Percentiles rank a stretch among this genome's conserved stretches.
Evolutionary conservation across 2,797 vertebrate species (phyloP).

Genomic region (Sebastes steindachneri): DNA sequence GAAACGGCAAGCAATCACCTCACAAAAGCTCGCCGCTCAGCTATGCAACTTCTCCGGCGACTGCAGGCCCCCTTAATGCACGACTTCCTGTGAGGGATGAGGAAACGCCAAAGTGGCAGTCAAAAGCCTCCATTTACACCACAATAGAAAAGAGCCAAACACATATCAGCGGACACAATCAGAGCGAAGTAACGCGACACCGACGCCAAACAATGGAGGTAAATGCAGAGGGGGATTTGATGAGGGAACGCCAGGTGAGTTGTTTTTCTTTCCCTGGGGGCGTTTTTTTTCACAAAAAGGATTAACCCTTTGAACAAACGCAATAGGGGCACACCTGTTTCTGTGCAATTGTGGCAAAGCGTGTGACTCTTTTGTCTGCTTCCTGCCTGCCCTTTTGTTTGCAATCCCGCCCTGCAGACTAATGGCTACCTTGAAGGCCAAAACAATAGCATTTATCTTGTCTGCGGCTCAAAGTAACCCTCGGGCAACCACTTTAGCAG

Average conservation of each 20-base stretch:
- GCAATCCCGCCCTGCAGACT: conserved; percentile 58
- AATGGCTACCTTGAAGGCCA: conserved; percentile 71
- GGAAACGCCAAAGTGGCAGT: conserved; percentile 48
- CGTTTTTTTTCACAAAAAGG: too few relatives aligned
- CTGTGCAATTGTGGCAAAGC: conserved; percentile 26
- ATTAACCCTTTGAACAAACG: conserved; percentile 60
- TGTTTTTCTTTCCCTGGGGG: conserved; percentile 19
- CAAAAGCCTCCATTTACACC: conserved; percentile 51
- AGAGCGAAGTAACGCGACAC: conserved; percentile 53
- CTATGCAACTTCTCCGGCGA: conserved; percentile 29
- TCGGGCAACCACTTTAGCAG: conserved; percentile 53
- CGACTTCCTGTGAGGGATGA: conserved; percentile 62
- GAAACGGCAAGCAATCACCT: conserved; percentile 49
- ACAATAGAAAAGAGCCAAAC: conserved; percentile 60
- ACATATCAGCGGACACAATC: conserved; percentile 58
- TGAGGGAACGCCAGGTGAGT: conserved; percentile 49
- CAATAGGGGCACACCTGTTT: conserved; percentile 60
- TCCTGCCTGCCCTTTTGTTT: conserved; percentile 63
- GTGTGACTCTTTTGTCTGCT: conserved; percentile 46
- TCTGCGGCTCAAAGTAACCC: conserved; percentile 56
- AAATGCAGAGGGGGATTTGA: conserved; percentile 42
- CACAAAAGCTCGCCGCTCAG: conserved; percentile 64
- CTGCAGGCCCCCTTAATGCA: background rate
- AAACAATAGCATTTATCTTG: conserved; percentile 78
- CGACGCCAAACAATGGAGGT: conserved; percentile 45